These are phyloP conservation scores for Rhyacophila evoluta DNA, from an alignment of 2,888 invertebrate species.

Conservation along the genomic window DNA sequence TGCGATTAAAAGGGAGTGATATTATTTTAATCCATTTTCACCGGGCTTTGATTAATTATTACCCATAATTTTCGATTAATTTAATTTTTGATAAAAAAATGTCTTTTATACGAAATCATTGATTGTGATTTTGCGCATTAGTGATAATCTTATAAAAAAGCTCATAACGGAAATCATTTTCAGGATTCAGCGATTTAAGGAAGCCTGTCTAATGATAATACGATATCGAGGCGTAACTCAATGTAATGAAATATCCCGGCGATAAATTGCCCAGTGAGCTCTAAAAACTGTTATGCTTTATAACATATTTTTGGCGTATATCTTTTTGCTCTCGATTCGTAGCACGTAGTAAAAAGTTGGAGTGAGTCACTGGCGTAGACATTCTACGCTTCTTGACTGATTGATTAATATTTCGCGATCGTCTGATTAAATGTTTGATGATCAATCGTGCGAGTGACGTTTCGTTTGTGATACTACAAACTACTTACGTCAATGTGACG, in stretches of 20 bases:
- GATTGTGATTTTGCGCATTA: too few species aligned
- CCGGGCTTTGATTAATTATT: too few species aligned
- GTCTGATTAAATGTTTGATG: slow-evolving; percentile 8
- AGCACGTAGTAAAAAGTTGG: slow-evolving; percentile 2
- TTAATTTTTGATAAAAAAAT: too few species aligned
- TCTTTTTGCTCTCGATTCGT: slow-evolving; percentile 10
- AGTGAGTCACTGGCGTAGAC: slow-evolving; percentile 28
- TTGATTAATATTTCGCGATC: slow-evolving; percentile 30
- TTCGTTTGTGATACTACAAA: neutral
- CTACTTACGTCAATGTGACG: neutral
- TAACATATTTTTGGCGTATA: slow-evolving; percentile 12
- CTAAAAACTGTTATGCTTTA: slow-evolving; percentile 6
- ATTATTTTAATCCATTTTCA: too few species aligned
- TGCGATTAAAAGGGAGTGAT: too few species aligned
- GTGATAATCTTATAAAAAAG: too few species aligned
- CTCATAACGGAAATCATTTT: neutral
- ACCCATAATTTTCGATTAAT: too few species aligned
- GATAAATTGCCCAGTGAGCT: neutral
- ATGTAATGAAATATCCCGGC: neutral
- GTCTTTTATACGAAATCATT: too few species aligned
- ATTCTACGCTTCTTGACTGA: slow-evolving; percentile 23
- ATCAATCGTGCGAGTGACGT: slow-evolving; percentile 26
- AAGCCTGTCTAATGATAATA: neutral
- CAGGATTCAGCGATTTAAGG: neutral
- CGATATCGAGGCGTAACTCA: neutral